Evolutionary conservation across 2,888 invertebrate species (phyloP).

Genomic region (Cataglyphis cursor): DNA sequence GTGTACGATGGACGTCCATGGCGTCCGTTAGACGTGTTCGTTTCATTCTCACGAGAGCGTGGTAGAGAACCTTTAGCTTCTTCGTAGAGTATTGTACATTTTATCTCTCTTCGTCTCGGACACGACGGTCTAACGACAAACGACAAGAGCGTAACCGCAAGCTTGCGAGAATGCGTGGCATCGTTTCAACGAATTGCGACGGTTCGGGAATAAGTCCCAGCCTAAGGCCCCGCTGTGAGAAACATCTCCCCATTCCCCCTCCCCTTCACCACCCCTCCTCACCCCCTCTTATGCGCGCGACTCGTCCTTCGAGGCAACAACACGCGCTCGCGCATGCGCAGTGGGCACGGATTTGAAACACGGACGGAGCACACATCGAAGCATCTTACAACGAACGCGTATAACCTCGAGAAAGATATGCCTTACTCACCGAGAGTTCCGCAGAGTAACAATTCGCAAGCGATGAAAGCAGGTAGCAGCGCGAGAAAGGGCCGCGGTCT

Average conservation of each 20-base stretch:
- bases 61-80: not conserved
- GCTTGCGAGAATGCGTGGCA: not conserved
- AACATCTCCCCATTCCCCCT: not conserved
- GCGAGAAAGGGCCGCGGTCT: slow-evolving; percentile 72
- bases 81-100: not conserved
- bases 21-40: not conserved
- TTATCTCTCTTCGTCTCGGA: slow-evolving; percentile 4
- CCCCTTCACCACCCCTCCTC: slow-evolving; percentile 10
- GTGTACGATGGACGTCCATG: not conserved
- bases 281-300: slow-evolving; percentile 31
- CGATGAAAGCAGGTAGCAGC: slow-evolving; percentile 55
- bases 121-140: not conserved
- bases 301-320: slow-evolving; percentile 53
- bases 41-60: not conserved
- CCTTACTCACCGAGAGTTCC: slow-evolving; percentile 82
- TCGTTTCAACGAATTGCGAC: slow-evolving; percentile 10
- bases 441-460: slow-evolving; percentile 69
- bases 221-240: slow-evolving; percentile 57
- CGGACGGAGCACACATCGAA: slow-evolving; percentile 15
- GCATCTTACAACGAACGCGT: slow-evolving; percentile 23
- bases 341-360: slow-evolving; percentile 24
- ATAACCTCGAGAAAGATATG: slow-evolving; percentile 62
- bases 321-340: slow-evolving; percentile 29
- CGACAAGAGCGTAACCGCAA: not conserved
- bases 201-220: slow-evolving; percentile 27